Conservation (phyloP, 2,797 vertebrate species). For the Rhinoraja longicauda region DNA sequence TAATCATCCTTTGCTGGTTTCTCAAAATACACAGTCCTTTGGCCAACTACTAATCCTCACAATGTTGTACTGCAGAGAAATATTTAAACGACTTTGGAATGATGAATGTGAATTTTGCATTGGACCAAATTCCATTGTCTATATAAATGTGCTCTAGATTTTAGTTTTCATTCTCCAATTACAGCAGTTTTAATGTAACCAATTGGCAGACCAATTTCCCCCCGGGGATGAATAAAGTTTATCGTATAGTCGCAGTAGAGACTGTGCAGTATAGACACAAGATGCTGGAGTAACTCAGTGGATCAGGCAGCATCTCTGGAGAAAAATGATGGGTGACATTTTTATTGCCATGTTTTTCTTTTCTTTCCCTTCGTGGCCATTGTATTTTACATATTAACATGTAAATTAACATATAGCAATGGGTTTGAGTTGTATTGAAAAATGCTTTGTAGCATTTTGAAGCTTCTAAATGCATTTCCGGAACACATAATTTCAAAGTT, state of each 20-base stretch:
- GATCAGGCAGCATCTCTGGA: no score
- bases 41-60: no score
- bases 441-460: not conserved
- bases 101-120: not conserved
- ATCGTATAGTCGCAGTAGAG: no score
- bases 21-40: no score
- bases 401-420: not conserved
- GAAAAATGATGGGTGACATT: no score
- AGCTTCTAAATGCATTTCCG: not conserved
- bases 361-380: no score
- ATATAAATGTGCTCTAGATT: not conserved
- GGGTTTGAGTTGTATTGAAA: not conserved
- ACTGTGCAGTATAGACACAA: no score
- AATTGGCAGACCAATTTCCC: no score
- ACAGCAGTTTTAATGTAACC: not conserved
- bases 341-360: no score
- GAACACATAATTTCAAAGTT: not conserved
- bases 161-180: not conserved
- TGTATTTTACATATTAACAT: not conserved
- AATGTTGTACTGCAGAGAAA: not conserved
- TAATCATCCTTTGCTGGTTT: no score
- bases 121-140: not conserved
- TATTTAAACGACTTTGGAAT: not conserved
- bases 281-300: no score
- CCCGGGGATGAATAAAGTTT: no score